Evolutionary conservation across 2,113 vertebrate genomes (phyloP).

Genomic region (Campylorhamphus procurvoides): DNA sequence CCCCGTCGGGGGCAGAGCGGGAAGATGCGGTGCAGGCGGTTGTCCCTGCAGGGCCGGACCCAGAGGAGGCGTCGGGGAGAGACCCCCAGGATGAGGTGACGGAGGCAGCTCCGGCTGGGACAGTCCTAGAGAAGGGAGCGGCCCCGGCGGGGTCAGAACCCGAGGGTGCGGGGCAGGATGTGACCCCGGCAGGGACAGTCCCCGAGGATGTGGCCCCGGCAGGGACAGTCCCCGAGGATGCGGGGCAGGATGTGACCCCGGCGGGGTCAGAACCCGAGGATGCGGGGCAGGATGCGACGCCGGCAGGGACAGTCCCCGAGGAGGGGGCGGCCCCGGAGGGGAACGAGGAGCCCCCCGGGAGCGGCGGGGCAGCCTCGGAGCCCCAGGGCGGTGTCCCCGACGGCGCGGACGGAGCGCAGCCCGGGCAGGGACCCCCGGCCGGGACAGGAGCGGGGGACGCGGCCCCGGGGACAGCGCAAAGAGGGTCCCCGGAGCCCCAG

Average conservation of each 20-base stretch:
- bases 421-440: not conserved
- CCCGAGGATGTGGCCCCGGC: rapidly evolving
- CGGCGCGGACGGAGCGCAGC: not conserved
- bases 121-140: not conserved
- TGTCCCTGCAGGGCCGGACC: not conserved
- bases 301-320: not conserved
- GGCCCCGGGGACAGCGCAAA: not conserved
- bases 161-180: no score
- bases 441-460: not conserved
- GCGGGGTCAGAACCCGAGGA: not conserved
- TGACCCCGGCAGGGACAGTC: not conserved
- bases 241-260: no score
- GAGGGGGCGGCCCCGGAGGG: not conserved
- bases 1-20: not conserved
- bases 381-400: not conserved
- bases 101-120: not conserved
- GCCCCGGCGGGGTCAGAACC: not conserved
- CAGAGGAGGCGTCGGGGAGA: not conserved
- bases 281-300: not conserved
- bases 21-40: not conserved
- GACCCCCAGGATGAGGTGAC: no score
- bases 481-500: not conserved
- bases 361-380: not conserved
- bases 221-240: not conserved
- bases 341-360: not conserved